Evolutionary conservation across 2,797 vertebrate genomes (phyloP).

Genomic region (Oreochromis mossambicus): DNA sequence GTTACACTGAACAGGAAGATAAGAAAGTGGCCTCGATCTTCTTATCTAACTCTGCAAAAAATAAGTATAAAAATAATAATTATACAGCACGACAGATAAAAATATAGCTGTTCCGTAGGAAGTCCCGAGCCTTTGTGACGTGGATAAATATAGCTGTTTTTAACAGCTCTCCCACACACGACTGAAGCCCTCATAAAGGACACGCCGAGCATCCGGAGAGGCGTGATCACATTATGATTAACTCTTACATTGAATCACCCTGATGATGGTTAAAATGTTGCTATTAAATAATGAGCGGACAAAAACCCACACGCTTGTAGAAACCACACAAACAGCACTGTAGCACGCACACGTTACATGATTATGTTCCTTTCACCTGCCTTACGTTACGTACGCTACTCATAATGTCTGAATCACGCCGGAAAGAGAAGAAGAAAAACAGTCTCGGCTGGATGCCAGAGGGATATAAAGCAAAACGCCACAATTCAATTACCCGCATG

Average conservation of each 20-base stretch:
- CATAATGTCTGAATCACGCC: not conserved
- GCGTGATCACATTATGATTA: conserved; percentile 12
- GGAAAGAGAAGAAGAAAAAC: not conserved
- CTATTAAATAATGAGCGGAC: not conserved
- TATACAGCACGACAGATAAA: not conserved
- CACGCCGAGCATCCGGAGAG: not conserved
- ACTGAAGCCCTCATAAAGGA: not conserved
- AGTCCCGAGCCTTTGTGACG: not conserved
- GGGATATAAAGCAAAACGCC: not conserved
- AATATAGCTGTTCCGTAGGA: not conserved
- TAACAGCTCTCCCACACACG: conserved; percentile 21
- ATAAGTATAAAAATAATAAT: not conserved
- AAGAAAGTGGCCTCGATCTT: not conserved
- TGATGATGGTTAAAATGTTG: not conserved
- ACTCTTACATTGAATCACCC: conserved; percentile 26
- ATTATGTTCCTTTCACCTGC: not conserved
- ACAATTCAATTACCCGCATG: not conserved
- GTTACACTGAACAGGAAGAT: not conserved
- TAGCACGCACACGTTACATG: not conserved
- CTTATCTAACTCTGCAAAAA: not conserved
- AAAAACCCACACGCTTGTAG: not conserved
- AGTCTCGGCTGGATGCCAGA: not conserved
- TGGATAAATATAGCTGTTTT: conserved; percentile 14
- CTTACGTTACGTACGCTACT: not conserved
- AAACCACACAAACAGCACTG: not conserved